phyloP scores from a whole-genome alignment of 2,113 vertebrate genomes.

The Panurus biarmicus region DNA sequence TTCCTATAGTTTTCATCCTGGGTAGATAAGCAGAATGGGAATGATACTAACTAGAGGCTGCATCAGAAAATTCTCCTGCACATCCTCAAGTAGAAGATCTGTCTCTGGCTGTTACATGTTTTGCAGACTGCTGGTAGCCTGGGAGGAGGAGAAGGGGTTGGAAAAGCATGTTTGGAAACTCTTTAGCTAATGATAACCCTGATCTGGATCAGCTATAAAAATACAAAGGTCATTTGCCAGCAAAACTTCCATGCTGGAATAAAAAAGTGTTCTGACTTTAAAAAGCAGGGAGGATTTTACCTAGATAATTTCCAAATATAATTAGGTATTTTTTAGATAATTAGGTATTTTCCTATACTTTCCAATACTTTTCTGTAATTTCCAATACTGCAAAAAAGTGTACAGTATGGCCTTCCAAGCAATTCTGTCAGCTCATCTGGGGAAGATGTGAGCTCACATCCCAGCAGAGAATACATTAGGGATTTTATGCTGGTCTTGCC shows the following conservation, averaged over 20 bases:
- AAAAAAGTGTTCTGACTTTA: neutral
- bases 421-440: neutral
- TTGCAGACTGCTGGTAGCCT: neutral
- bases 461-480: neutral
- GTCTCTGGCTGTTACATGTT: neutral
- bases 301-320: neutral
- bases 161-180: neutral
- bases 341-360: neutral
- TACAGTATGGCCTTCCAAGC: neutral
- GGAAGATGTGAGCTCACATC: neutral
- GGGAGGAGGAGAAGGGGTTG: neutral
- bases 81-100: neutral
- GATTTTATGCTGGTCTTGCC: neutral
- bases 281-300: neutral
- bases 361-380: neutral
- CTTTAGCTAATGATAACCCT: neutral
- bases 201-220: neutral
- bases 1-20: neutral
- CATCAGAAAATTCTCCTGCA: neutral
- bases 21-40: neutral
- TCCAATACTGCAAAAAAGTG: neutral
- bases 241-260: neutral
- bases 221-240: neutral
- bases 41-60: neutral
- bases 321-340: neutral